These are phyloP conservation scores for Odontamblyopus lacepedii DNA, from an alignment of 2,797 vertebrate genomes.

Conservation along the genomic window DNA sequence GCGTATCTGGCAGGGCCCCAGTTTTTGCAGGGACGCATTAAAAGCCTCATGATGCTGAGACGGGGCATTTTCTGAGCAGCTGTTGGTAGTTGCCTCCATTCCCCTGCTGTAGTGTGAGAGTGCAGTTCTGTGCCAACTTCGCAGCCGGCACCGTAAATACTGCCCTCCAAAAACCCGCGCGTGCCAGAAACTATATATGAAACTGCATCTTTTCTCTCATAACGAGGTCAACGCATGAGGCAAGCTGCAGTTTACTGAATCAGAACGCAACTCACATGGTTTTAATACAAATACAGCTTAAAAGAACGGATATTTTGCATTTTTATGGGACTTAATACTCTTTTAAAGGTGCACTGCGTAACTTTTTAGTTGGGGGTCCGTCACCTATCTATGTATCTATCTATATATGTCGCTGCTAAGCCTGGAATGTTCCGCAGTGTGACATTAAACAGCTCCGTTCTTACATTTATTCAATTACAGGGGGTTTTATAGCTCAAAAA, in stretches of 20 bases:
- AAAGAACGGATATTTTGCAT: too few species aligned
- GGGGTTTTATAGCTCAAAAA: too few species aligned
- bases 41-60: slow-evolving; percentile 16
- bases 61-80: slow-evolving; percentile 28
- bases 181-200: slow-evolving; percentile 10
- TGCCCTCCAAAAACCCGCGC: slow-evolving; percentile 6
- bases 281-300: too few species aligned
- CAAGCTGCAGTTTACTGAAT: too few species aligned
- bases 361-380: too few species aligned
- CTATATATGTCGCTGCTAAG: too few species aligned
- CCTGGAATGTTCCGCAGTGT: too few species aligned
- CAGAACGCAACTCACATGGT: not conserved
- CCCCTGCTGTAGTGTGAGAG: slow-evolving; percentile 15
- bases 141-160: slow-evolving; percentile 1
- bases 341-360: too few species aligned
- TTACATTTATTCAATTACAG: too few species aligned
- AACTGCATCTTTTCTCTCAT: not conserved
- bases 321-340: too few species aligned
- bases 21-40: slow-evolving; percentile 10
- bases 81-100: slow-evolving; percentile 35
- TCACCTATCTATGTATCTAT: too few species aligned
- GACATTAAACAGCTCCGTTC: too few species aligned
- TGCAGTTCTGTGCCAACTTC: slow-evolving; percentile 2
- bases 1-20: slow-evolving; percentile 1
- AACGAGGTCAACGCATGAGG: not conserved